A percentile compares a stretch with the other conserved stretches of the same genome.
phyloP scores from a whole-genome alignment of 2,888 invertebrate genomes.

The Teinopalpus imperialis region DNA sequence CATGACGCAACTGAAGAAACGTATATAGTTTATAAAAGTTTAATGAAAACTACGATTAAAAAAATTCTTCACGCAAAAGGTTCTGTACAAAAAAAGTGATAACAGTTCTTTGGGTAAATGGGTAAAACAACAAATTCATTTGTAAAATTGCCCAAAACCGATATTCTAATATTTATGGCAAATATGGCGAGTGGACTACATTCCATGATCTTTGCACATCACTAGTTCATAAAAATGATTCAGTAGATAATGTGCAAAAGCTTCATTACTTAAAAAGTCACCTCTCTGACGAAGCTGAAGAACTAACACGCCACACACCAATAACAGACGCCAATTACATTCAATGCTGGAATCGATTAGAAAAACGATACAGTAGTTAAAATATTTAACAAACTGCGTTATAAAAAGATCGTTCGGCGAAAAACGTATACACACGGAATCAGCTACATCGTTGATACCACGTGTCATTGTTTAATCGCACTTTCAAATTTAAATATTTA shows the following conservation, averaged over 20 bases:
- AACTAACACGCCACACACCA: conserved; percentile 26
- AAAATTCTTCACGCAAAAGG: not conserved
- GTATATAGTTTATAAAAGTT: not conserved
- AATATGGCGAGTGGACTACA: conserved; percentile 32
- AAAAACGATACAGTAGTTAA: conserved; percentile 30
- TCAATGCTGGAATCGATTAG: conserved; percentile 28
- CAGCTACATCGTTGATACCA: conserved; percentile 24
- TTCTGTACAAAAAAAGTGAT: not conserved
- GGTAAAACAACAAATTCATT: not conserved
- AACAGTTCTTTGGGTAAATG: not conserved
- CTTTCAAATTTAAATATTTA: conserved; percentile 6
- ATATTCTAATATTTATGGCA: conserved; percentile 26
- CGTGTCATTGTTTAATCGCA: conserved; percentile 23
- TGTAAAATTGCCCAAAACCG: conserved; percentile 8
- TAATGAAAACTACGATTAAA: not conserved
- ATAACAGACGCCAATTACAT: conserved; percentile 28
- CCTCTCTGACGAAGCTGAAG: conserved; percentile 34
- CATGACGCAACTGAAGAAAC: not conserved
- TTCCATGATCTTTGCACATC: conserved; percentile 32
- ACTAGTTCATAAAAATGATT: conserved; percentile 31
- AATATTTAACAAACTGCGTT: conserved; percentile 26
- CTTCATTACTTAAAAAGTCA: conserved; percentile 29
- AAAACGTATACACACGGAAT: conserved; percentile 21
- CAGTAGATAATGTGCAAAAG: conserved; percentile 32
- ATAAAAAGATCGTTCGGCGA: conserved; percentile 20